These are phyloP conservation scores for Dolomedes plantarius DNA, from an alignment of 2,888 invertebrate species.

Conservation along the genomic window DNA sequence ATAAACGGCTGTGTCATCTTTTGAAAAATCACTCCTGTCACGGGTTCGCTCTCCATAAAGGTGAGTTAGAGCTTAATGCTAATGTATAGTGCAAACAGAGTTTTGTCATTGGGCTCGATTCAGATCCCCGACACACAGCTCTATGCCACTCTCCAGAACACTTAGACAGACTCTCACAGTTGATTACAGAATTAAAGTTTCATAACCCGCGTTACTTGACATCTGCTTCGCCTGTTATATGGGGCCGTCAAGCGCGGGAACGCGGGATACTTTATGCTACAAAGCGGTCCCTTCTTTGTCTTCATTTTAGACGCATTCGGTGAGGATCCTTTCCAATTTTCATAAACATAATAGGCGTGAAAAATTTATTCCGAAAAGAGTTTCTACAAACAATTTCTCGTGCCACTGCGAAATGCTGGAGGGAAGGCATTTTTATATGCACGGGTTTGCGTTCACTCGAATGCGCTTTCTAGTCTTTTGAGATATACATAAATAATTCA, in stretches of 20 bases:
- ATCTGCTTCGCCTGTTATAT: slow-evolving; percentile 23
- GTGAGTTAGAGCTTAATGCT: slow-evolving; percentile 51
- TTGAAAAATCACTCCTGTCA: slow-evolving; percentile 62
- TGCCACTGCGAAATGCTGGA: too few species aligned
- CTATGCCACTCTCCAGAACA: slow-evolving; percentile 2
- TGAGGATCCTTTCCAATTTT: slow-evolving; percentile 14
- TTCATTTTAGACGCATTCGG: slow-evolving; percentile 47
- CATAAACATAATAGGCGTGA: slow-evolving; percentile 51
- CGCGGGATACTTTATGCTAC: slow-evolving; percentile 19
- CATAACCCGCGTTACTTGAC: slow-evolving; percentile 41
- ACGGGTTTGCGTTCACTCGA: too few species aligned
- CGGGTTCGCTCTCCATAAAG: slow-evolving; percentile 30
- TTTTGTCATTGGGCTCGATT: slow-evolving; percentile 45
- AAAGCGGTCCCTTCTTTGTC: slow-evolving; percentile 37
- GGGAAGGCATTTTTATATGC: too few species aligned
- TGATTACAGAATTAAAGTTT: slow-evolving; percentile 68
- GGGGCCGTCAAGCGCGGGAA: slow-evolving; percentile 23
- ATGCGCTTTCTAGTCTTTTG: too few species aligned
- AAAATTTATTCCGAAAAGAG: background rate
- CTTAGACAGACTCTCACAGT: slow-evolving; percentile 44
- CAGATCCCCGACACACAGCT: background rate
- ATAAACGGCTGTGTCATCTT: slow-evolving; percentile 54
- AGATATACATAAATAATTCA: too few species aligned
- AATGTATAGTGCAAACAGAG: slow-evolving; percentile 54
- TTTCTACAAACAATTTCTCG: background rate